Conservation (phyloP, 2,888 invertebrate genomes). For the Adelphocoris suturalis region DNA sequence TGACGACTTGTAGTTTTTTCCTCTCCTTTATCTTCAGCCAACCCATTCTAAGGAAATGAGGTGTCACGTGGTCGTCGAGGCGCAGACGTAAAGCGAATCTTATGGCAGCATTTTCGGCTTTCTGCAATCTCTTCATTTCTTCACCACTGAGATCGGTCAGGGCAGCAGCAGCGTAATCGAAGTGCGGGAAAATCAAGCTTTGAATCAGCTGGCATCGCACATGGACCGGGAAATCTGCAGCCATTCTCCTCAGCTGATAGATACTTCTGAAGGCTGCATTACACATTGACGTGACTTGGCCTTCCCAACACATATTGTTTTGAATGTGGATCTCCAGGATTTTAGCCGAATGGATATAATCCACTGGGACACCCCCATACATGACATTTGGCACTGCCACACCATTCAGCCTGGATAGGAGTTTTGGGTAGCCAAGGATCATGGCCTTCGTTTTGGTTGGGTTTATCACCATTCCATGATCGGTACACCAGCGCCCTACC, state of each 20-base stretch:
- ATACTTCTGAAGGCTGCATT: neutral
- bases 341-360: neutral
- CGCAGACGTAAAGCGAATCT: no score
- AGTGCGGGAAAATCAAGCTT: no score
- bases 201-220: no score
- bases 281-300: neutral
- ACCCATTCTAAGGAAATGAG: no score
- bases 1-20: no score
- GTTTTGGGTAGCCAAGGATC: neutral
- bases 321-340: neutral
- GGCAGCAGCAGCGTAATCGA: no score
- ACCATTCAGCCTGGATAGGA: neutral
- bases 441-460: neutral
- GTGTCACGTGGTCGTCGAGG: no score
- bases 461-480: constrained; percentile 4
- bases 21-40: no score
- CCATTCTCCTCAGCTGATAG: constrained; percentile 28
- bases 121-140: no score
- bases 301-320: neutral
- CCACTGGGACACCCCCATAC: neutral
- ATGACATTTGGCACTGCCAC: neutral
- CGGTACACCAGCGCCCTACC: neutral
- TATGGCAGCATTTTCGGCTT: no score
- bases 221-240: no score
- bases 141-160: no score